Evolutionary conservation across 2,797 vertebrate species (phyloP).

Genomic region (Sciurus vulgaris): DNA sequence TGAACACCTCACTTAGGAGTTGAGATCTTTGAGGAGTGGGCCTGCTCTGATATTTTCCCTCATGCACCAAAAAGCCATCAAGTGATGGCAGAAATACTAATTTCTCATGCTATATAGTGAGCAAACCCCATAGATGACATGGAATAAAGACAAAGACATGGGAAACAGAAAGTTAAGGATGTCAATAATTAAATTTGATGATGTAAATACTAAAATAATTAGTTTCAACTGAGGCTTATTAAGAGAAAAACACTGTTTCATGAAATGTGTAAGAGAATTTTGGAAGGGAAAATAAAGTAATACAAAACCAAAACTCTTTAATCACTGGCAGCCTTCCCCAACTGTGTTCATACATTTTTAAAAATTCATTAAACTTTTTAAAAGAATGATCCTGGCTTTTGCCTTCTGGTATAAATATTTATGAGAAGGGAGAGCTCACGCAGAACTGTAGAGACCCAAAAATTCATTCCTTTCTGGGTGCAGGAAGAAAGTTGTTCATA

Average conservation of each 20-base stretch:
- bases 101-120: not conserved
- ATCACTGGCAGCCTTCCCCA: slow-evolving; percentile 66
- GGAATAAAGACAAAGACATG: not conserved
- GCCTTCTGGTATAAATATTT: slow-evolving; percentile 82
- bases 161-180: slow-evolving; percentile 28
- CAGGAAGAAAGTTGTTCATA: slow-evolving; percentile 1
- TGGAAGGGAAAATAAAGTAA: slow-evolving; percentile 21
- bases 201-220: slow-evolving; percentile 61
- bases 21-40: not conserved
- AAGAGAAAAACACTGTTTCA: slow-evolving; percentile 28
- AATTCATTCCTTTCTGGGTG: not conserved
- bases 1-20: slow-evolving; percentile 12
- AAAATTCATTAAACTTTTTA: slow-evolving; percentile 78
- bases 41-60: not conserved
- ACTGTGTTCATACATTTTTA: slow-evolving; percentile 49
- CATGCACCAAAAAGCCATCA: not conserved
- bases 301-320: slow-evolving; percentile 62
- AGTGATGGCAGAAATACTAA: not conserved
- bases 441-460: not conserved
- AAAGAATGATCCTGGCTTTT: slow-evolving; percentile 70
- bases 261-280: slow-evolving; percentile 46
- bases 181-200: slow-evolving; percentile 10
- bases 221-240: slow-evolving; percentile 42
- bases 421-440: slow-evolving; percentile 68
- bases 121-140: not conserved